These are phyloP conservation scores for Perca flavescens DNA, from an alignment of 2,113 vertebrate genomes.

Conservation along the genomic window DNA sequence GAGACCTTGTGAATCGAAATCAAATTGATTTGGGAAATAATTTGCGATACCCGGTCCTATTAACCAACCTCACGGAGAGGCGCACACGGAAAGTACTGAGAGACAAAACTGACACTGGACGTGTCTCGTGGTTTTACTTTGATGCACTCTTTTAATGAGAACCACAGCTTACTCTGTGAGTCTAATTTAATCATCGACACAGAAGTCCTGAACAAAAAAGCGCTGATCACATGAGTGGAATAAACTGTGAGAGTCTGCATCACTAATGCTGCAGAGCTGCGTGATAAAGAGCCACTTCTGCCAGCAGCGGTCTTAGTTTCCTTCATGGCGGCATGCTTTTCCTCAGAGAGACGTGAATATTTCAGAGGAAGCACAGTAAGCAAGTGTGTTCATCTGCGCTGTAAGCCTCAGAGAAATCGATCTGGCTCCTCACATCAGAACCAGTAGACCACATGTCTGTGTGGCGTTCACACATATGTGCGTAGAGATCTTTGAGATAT, in stretches of 20 bases:
- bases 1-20: no score
- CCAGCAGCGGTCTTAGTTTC: background rate
- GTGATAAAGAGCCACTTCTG: slow-evolving; percentile 4
- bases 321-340: slow-evolving; percentile 19
- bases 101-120: no score
- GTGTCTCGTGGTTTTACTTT: background rate
- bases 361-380: slow-evolving; percentile 19
- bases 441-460: background rate
- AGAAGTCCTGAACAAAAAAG: background rate
- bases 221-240: background rate
- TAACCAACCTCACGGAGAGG: no score
- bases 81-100: no score
- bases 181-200: slow-evolving; percentile 23
- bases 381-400: slow-evolving; percentile 1
- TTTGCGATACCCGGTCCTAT: no score
- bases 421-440: background rate
- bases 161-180: background rate
- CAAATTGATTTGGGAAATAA: no score
- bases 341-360: slow-evolving; percentile 34
- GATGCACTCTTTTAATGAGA: background rate
- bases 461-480: background rate
- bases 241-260: background rate
- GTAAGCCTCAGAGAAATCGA: slow-evolving; percentile 4
- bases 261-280: slow-evolving; percentile 7
- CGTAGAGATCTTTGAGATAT: background rate